Evolutionary conservation across 1,140 invertebrate species (phyloP), one percentile per base, ranked within the genome.

Genomic region (Belonocnema kinseyi): DNA sequence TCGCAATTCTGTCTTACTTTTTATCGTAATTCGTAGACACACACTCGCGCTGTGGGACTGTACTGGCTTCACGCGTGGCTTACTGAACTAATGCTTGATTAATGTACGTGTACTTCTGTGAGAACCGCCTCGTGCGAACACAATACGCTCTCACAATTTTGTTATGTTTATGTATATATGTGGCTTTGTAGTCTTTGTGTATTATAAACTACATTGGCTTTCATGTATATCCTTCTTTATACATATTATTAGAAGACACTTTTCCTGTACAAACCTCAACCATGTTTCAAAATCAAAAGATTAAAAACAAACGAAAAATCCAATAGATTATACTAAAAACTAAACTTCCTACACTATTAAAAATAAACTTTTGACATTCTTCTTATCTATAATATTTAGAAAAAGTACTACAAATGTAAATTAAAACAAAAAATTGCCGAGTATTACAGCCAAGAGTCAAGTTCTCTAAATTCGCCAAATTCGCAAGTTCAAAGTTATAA

Each of bases 1-100:
- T 72, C 56, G 40, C 14, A 26, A 58, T 66, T 73, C 66, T 70
- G 56, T 54, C 73, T 17, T 52, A n/a, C n/a, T n/a, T n/a, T n/a
- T n/a, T n/a, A n/a, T 26, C 21, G 21, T 26, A 26, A 26, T 26
- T 71, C 72, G 46, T n/a, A n/a, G n/a, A n/a, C n/a, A 72, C 61
- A 85, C 80, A 83, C 75, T 86, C 83, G 85, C 86, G 83, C 84
- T 82, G 82, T 83, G 84, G 84, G 84, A 87, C 85, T 87, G 81
- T 88, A 88, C 87, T 88, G 87, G 87, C 85, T 88, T 86, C 85
- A 84, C 87, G 78, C 82, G 83, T 88, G 80, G 61, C 83, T 87
- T 87, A 88, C 73, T 82, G 79, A 88, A 86, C 82, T 89, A 88
- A 88, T 86, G 84, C 82, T 85, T 82, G 85, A 86, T 85, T 85